Conservation (phyloP, 2,888 invertebrate species). For the Alcis repandata region DNA sequence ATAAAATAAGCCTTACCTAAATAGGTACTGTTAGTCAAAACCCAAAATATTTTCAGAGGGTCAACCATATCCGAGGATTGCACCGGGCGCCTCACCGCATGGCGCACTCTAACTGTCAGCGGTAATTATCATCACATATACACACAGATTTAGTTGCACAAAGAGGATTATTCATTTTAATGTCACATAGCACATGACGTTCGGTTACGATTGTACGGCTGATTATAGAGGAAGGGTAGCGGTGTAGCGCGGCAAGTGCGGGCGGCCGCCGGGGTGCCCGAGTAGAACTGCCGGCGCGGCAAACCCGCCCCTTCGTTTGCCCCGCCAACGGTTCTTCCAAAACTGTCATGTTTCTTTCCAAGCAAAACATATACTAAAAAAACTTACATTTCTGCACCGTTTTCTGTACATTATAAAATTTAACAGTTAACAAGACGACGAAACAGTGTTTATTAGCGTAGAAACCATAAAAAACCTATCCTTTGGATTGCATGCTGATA, state of each 20-base stretch:
- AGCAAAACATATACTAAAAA: conserved; percentile 36
- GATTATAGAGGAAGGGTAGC: conserved; percentile 54
- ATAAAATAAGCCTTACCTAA: conserved; percentile 86
- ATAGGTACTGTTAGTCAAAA: conserved; percentile 94
- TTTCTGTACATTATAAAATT: too few species aligned
- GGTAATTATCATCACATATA: conserved; percentile 61
- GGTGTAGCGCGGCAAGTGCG: conserved; percentile 54
- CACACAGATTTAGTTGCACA: conserved; percentile 51
- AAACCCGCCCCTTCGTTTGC: conserved; percentile 70
- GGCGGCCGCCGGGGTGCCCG: conserved; percentile 71
- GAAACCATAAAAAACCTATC: too few species aligned
- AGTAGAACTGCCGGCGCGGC: conserved; percentile 80
- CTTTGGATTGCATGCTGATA: too few species aligned
- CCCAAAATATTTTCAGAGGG: conserved; percentile 94
- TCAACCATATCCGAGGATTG: conserved; percentile 90
- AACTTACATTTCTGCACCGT: not conserved
- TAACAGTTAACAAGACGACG: too few species aligned
- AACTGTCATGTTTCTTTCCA: conserved; percentile 65
- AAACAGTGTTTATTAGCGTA: too few species aligned
- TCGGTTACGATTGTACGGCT: conserved; percentile 54
- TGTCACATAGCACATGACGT: conserved; percentile 62
- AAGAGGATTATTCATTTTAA: conserved; percentile 59
- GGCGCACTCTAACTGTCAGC: conserved; percentile 72
- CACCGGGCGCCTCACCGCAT: conserved; percentile 81
- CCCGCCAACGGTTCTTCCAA: conserved; percentile 75